phyloP scores from a whole-genome alignment of 2,888 invertebrate genomes.

The Acronicta alni region DNA sequence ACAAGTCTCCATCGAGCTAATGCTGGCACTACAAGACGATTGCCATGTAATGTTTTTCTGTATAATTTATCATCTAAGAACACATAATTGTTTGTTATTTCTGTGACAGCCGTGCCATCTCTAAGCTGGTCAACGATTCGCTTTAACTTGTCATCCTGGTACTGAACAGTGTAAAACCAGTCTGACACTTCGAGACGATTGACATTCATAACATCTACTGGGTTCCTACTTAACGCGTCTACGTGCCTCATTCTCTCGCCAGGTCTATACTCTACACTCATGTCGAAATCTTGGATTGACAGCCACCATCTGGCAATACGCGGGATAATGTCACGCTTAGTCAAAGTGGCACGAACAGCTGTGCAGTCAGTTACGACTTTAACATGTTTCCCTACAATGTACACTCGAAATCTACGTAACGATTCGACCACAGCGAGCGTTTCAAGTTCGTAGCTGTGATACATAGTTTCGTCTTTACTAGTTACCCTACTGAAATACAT shows the following conservation, averaged over 20 bases:
- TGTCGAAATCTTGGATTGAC: slow-evolving; percentile 59
- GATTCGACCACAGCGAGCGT: slow-evolving; percentile 63
- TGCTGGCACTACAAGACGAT: slow-evolving; percentile 58
- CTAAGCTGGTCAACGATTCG: slow-evolving; percentile 15
- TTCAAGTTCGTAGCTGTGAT: slow-evolving; percentile 63
- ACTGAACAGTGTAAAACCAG: slow-evolving; percentile 47
- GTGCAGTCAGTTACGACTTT: slow-evolving; percentile 60
- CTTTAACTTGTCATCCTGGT: slow-evolving; percentile 6
- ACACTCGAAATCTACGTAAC: slow-evolving; percentile 51
- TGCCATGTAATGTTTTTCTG: slow-evolving; percentile 48
- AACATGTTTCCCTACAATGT: slow-evolving; percentile 49
- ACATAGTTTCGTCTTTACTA: slow-evolving; percentile 6
- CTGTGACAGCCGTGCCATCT: slow-evolving; percentile 10
- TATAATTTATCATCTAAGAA: slow-evolving; percentile 43
- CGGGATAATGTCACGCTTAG: slow-evolving; percentile 2
- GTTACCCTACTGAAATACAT: slow-evolving; percentile 16
- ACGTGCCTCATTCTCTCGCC: slow-evolving; percentile 61
- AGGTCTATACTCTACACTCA: slow-evolving; percentile 60
- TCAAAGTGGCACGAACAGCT: slow-evolving; percentile 6
- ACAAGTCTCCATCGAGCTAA: slow-evolving; percentile 59
- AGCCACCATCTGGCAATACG: not conserved
- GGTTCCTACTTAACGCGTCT: slow-evolving; percentile 60
- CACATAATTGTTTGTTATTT: slow-evolving; percentile 45
- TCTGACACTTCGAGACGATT: slow-evolving; percentile 18
- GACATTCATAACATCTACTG: slow-evolving; percentile 1